Conservation (phyloP, 2,888 invertebrate species). For the Polyommatus iphigenia region DNA sequence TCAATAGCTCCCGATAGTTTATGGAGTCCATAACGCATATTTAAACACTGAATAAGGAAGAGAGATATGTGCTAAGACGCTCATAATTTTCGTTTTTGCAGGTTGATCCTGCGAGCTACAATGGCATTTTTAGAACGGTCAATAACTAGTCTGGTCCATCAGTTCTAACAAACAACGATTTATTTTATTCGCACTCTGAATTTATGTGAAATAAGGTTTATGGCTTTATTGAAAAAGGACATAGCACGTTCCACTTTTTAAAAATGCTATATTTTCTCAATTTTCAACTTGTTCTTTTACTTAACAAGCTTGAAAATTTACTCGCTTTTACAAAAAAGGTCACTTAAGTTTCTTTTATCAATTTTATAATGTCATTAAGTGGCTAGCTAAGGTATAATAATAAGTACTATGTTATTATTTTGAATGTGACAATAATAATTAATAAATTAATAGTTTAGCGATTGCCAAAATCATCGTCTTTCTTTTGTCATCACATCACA, state of each 20-base stretch:
- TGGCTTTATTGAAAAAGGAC: background rate
- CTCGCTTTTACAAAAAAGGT: background rate
- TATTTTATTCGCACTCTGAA: constrained; percentile 14
- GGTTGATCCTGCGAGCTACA: constrained; percentile 8
- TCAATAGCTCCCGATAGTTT: constrained; percentile 16
- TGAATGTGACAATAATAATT: too few relatives aligned
- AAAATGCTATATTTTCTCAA: background rate
- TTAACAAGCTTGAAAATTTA: background rate
- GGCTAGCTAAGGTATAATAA: too few relatives aligned
- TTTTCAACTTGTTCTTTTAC: constrained; percentile 20
- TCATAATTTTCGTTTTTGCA: constrained; percentile 37
- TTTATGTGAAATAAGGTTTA: constrained; percentile 11
- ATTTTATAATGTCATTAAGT: background rate
- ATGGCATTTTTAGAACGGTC: constrained; percentile 32
- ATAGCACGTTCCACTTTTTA: background rate
- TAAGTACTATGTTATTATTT: too few relatives aligned
- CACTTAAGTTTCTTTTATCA: background rate
- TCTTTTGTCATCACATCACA: too few relatives aligned
- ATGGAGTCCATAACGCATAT: constrained; percentile 36
- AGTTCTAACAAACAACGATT: constrained; percentile 10
- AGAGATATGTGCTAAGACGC: constrained; percentile 35
- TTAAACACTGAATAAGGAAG: constrained; percentile 38
- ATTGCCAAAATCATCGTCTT: too few relatives aligned
- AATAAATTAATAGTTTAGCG: too few relatives aligned
- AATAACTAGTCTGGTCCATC: constrained; percentile 23